Evolutionary conservation across 2,113 vertebrate species (phyloP).

Genomic region (Anarhynchus alexandrinus): DNA sequence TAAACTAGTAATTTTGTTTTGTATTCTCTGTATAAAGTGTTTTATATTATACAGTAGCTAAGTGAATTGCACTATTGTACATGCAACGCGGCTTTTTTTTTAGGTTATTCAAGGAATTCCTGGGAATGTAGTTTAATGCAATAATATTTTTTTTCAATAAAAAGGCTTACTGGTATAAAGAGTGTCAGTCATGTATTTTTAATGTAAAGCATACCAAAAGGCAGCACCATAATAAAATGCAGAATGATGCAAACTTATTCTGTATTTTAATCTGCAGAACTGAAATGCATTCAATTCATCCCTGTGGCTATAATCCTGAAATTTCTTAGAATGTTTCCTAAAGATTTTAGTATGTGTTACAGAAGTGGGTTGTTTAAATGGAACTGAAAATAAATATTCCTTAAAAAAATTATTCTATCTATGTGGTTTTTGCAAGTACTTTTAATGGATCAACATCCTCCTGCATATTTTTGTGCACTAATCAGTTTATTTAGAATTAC

Average conservation of each 20-base stretch:
- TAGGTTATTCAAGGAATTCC: constrained; percentile 72
- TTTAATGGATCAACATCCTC: neutral
- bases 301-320: constrained; percentile 66
- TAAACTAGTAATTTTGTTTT: constrained; percentile 72
- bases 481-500: neutral
- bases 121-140: constrained; percentile 82
- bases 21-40: constrained; percentile 72
- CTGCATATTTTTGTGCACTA: neutral
- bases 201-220: constrained; percentile 66
- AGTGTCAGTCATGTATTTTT: constrained; percentile 70
- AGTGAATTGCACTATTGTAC: constrained; percentile 80
- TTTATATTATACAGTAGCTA: constrained; percentile 76
- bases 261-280: constrained; percentile 72
- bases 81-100: constrained; percentile 72
- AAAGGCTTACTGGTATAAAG: constrained; percentile 66
- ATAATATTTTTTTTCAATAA: constrained; percentile 82
- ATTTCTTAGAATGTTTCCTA: constrained; percentile 74
- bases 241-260: constrained; percentile 57
- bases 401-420: constrained; percentile 38
- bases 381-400: constrained; percentile 75
- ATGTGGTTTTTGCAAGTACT: constrained; percentile 51
- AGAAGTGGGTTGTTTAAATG: constrained; percentile 69
- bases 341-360: constrained; percentile 67
- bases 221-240: constrained; percentile 46
- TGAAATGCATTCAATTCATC: constrained; percentile 66